phyloP scores from a whole-genome alignment of 2,797 vertebrate genomes.

The Coreius guichenoti region DNA sequence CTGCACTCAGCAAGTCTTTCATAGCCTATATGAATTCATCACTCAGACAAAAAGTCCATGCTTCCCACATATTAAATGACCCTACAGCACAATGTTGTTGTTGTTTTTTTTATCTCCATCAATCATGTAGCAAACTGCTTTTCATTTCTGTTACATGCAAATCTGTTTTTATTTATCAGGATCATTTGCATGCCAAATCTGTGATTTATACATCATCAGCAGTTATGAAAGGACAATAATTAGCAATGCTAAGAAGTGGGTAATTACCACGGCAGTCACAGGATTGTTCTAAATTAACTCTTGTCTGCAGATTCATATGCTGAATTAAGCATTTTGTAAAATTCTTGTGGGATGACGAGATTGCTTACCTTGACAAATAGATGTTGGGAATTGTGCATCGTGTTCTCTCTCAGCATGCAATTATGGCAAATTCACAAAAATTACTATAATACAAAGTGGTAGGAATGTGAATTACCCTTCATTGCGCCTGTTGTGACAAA shows the following conservation, averaged over 20 bases:
- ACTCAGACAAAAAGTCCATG: constrained; percentile 22
- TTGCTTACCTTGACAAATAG: constrained; percentile 60
- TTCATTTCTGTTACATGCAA: constrained; percentile 40
- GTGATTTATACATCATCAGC: constrained; percentile 61
- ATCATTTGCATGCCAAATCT: constrained; percentile 23
- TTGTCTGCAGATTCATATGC: constrained; percentile 52
- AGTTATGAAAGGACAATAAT: constrained; percentile 68
- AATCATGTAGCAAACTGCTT: constrained; percentile 35
- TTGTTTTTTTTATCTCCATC: constrained; percentile 14
- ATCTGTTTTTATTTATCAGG: constrained; percentile 40
- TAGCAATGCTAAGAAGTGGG: constrained; percentile 62
- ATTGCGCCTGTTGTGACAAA: constrained; percentile 3
- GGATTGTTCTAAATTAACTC: constrained; percentile 57
- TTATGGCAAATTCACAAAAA: constrained; percentile 47
- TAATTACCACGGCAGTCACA: constrained; percentile 52
- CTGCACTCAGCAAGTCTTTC: constrained; percentile 18
- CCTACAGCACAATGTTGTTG: background rate
- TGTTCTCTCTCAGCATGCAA: constrained; percentile 25
- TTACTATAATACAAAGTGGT: constrained; percentile 5
- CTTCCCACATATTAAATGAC: constrained; percentile 13
- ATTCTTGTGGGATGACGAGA: constrained; percentile 49
- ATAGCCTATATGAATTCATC: constrained; percentile 10
- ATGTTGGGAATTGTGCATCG: constrained; percentile 17
- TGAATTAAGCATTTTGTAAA: constrained; percentile 59
- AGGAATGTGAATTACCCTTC: constrained; percentile 11